Percentiles rank a stretch among this genome's conserved stretches.
Evolutionary conservation across 2,888 invertebrate species (phyloP).

Genomic region (Idaea aversata): DNA sequence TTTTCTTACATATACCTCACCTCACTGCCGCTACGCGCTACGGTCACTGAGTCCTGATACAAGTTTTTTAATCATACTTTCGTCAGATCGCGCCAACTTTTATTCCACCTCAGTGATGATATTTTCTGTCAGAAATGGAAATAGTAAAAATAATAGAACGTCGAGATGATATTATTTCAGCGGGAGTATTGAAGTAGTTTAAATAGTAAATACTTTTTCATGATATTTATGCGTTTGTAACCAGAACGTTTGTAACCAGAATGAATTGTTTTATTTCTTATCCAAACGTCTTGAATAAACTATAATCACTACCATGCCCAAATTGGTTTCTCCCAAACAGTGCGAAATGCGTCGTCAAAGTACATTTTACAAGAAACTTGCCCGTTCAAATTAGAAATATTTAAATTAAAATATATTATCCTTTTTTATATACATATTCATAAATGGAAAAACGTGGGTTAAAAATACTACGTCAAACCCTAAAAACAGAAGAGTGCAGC

Average conservation of each 20-base stretch:
- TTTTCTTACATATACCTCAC: slow-evolving; percentile 21
- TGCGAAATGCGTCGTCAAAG: background rate
- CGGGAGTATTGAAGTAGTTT: slow-evolving; percentile 10
- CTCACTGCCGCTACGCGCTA: slow-evolving; percentile 30
- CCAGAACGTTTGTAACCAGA: background rate
- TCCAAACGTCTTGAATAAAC: background rate
- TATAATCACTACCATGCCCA: too few relatives aligned
- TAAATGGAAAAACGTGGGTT: slow-evolving; percentile 7
- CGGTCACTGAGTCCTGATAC: slow-evolving; percentile 44
- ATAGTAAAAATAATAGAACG: slow-evolving; percentile 27
- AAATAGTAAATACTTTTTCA: background rate
- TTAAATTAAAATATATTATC: background rate
- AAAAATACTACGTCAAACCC: slow-evolving; percentile 35
- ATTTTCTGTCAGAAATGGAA: slow-evolving; percentile 36
- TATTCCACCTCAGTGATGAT: slow-evolving; percentile 36
- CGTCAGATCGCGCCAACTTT: slow-evolving; percentile 45
- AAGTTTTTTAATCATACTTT: slow-evolving; percentile 57
- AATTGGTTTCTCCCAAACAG: too few relatives aligned
- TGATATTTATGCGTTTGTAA: background rate
- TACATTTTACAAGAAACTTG: background rate
- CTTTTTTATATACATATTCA: background rate
- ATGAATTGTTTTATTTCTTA: background rate
- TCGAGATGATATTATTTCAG: slow-evolving; percentile 16
- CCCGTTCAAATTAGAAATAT: background rate
- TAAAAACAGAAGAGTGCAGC: slow-evolving; percentile 31